Conservation (phyloP, 2,797 vertebrate genomes). For the Fratercula arctica region DNA sequence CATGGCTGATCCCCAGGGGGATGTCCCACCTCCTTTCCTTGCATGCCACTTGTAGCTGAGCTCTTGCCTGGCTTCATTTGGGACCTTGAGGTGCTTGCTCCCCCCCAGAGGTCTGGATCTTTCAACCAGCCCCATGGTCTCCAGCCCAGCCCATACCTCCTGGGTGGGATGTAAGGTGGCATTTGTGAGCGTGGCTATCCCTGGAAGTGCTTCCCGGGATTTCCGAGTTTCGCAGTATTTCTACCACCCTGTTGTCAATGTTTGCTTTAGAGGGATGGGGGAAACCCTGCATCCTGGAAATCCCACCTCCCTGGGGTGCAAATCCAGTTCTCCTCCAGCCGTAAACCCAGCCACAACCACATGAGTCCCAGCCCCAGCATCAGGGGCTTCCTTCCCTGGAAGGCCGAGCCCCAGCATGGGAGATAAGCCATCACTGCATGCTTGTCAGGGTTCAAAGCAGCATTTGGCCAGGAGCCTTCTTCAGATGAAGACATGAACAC, state of each 20-base stretch:
- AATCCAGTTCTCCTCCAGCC: too few species aligned
- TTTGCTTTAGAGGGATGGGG: too few species aligned
- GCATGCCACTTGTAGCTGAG: rapidly evolving
- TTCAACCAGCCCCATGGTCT: rapidly evolving
- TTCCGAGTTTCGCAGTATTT: too few species aligned
- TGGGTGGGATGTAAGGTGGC: not conserved
- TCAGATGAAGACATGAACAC: not conserved
- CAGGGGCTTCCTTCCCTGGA: too few species aligned
- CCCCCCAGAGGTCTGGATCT: not conserved
- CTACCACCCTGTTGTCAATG: too few species aligned
- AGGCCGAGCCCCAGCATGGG: not conserved
- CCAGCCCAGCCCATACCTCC: rapidly evolving
- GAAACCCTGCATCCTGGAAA: too few species aligned
- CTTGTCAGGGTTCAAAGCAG: not conserved
- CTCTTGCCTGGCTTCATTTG: rapidly evolving
- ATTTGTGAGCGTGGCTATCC: rapidly evolving
- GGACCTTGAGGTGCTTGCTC: rapidly evolving
- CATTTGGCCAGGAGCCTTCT: not conserved
- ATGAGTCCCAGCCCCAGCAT: too few species aligned
- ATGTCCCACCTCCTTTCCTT: not conserved
- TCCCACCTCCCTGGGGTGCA: too few species aligned
- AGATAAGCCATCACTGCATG: not conserved
- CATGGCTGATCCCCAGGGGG: rapidly evolving
- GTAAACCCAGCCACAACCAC: too few species aligned
- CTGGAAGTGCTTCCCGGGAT: not conserved